phyloP scores from a whole-genome alignment of 2,888 invertebrate species.

The Macroteleia sp. region DNA sequence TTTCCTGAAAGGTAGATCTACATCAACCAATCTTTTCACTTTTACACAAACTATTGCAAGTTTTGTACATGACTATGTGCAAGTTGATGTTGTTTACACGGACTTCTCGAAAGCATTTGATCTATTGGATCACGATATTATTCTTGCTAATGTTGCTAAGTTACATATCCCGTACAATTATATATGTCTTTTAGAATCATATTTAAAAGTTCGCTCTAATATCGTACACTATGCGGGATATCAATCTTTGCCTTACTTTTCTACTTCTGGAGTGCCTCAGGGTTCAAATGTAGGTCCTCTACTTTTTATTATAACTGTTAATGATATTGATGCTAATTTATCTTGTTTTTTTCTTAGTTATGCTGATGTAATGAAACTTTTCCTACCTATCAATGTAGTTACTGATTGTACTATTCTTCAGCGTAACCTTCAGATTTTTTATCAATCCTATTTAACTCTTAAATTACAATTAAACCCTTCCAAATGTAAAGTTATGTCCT shows the following conservation, averaged over 20 bases:
- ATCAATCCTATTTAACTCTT: background rate
- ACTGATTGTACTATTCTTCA: background rate
- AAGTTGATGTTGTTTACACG: background rate
- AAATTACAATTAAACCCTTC: too few species aligned
- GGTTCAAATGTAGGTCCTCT: slow-evolving; percentile 8
- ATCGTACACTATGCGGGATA: background rate
- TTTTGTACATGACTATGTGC: background rate
- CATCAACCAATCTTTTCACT: background rate
- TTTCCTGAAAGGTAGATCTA: background rate
- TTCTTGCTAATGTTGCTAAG: background rate
- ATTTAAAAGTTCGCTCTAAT: background rate
- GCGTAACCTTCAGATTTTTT: background rate
- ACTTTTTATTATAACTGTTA: background rate
- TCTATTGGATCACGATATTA: background rate
- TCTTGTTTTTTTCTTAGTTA: background rate
- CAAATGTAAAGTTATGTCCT: background rate
- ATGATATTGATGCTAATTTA: background rate
- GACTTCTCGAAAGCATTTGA: background rate
- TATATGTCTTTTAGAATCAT: background rate
- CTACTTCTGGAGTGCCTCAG: slow-evolving; percentile 1
- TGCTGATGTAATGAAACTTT: slow-evolving; percentile 5
- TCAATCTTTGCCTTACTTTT: background rate
- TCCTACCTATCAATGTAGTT: background rate
- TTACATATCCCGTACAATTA: background rate
- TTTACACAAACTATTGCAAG: background rate